Percentiles rank a stretch among this genome's conserved stretches.
Conservation (phyloP, 1,140 invertebrate species). For the Cepaea nemoralis region DNA sequence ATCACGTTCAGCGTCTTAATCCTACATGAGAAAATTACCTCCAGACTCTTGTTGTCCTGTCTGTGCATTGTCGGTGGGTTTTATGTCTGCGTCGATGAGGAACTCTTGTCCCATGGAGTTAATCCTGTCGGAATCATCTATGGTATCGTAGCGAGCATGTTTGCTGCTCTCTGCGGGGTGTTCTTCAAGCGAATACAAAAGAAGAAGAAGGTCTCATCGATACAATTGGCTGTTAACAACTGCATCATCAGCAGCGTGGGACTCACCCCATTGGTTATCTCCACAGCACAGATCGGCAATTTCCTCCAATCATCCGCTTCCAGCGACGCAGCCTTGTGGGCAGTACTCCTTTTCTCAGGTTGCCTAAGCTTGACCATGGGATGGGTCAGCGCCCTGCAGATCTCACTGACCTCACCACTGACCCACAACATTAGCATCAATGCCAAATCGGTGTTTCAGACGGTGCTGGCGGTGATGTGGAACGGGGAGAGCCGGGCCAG, state of each 20-base stretch:
- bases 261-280: constrained; percentile 20
- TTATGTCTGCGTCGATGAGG: constrained; percentile 68
- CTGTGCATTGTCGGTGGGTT: constrained; percentile 65
- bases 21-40: constrained; percentile 56
- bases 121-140: constrained; percentile 66
- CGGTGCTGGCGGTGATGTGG: constrained; percentile 66
- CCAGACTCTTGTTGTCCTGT: constrained; percentile 60
- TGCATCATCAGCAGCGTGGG: constrained; percentile 21
- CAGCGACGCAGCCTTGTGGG: constrained; percentile 51
- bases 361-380: constrained; percentile 65
- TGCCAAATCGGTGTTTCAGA: constrained; percentile 70
- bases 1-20: constrained; percentile 64
- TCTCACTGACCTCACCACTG: constrained; percentile 69
- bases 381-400: constrained; percentile 69
- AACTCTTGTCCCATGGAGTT: constrained; percentile 62
- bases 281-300: constrained; percentile 22
- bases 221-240: constrained; percentile 35
- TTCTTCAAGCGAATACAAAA: constrained; percentile 58
- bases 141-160: constrained; percentile 66
- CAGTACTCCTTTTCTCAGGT: constrained; percentile 61
- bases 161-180: constrained; percentile 67
- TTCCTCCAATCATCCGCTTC: constrained; percentile 4
- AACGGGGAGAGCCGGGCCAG: constrained; percentile 62
- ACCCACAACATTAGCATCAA: constrained; percentile 72
- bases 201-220: constrained; percentile 35